Percentiles rank a stretch among this genome's conserved stretches.
These are phyloP conservation scores for Strigamia maritima DNA, from an alignment of 2,888 invertebrate species.

Conservation along the genomic window DNA sequence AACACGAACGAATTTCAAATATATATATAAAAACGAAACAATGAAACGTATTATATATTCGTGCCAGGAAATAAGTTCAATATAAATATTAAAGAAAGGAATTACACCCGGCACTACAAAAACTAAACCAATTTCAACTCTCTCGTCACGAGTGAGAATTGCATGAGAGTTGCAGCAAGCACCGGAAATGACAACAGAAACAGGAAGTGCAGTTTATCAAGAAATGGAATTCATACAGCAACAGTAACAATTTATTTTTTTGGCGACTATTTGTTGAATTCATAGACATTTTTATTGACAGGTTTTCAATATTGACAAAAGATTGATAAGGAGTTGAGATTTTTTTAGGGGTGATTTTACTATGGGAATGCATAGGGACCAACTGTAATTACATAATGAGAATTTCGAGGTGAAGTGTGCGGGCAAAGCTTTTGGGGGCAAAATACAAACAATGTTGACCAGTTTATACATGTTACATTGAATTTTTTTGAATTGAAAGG, in stretches of 20 bases:
- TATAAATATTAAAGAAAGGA: not conserved
- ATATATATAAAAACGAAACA: no score
- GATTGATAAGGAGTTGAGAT: no score
- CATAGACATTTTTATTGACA: not conserved
- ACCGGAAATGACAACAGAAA: slow-evolving; percentile 5
- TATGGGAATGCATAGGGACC: no score
- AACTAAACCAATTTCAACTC: not conserved
- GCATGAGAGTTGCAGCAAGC: not conserved
- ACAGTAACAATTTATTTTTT: not conserved
- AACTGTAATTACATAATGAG: no score
- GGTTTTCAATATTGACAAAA: not conserved
- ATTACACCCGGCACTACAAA: not conserved
- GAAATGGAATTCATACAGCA: not conserved
- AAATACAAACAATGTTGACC: no score
- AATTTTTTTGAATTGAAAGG: no score
- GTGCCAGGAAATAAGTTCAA: no score
- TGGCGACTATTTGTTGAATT: not conserved
- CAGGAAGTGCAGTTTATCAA: not conserved
- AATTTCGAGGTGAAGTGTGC: no score
- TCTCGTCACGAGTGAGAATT: not conserved
- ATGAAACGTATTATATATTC: no score
- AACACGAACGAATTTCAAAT: not conserved
- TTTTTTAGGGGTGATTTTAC: no score
- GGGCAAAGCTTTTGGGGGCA: no score
- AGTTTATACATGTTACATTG: no score